phyloP scores from a whole-genome alignment of 2,113 vertebrate genomes.

The Laticauda colubrina region DNA sequence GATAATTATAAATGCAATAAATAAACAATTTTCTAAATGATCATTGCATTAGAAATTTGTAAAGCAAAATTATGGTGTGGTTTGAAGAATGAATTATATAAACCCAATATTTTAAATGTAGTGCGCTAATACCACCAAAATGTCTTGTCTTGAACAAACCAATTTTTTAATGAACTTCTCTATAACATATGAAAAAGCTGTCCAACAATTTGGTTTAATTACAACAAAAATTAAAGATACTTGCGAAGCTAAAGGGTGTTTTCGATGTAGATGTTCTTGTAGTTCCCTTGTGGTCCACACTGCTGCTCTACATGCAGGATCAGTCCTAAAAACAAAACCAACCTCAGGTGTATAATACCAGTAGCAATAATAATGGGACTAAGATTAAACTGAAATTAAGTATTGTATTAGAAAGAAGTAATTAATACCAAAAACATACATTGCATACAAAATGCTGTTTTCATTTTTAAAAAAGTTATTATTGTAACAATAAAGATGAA shows the following conservation, averaged over 20 bases:
- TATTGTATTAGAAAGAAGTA: neutral
- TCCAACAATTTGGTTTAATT: neutral
- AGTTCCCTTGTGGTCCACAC: slow-evolving; percentile 22
- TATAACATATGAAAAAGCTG: neutral
- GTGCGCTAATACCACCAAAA: neutral
- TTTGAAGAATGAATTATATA: neutral
- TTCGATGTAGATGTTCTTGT: slow-evolving; percentile 42
- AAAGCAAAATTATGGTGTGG: neutral
- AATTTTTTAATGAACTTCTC: neutral
- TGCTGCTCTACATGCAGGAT: slow-evolving; percentile 31
- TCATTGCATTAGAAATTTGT: neutral
- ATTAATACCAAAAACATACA: neutral
- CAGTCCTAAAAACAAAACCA: slow-evolving; percentile 20
- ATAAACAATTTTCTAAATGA: neutral
- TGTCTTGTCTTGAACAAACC: neutral
- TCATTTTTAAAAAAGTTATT: neutral
- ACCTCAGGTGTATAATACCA: neutral
- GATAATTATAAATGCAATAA: neutral
- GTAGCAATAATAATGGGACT: neutral
- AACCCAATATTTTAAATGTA: neutral
- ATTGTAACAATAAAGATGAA: neutral
- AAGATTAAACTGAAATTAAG: neutral
- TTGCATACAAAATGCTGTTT: neutral
- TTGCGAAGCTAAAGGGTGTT: slow-evolving; percentile 52
- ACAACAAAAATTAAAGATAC: neutral